A percentile compares a stretch with the other conserved stretches of the same genome.
Conservation (phyloP, 2,888 invertebrate genomes). For the Endomychus coccineus region DNA sequence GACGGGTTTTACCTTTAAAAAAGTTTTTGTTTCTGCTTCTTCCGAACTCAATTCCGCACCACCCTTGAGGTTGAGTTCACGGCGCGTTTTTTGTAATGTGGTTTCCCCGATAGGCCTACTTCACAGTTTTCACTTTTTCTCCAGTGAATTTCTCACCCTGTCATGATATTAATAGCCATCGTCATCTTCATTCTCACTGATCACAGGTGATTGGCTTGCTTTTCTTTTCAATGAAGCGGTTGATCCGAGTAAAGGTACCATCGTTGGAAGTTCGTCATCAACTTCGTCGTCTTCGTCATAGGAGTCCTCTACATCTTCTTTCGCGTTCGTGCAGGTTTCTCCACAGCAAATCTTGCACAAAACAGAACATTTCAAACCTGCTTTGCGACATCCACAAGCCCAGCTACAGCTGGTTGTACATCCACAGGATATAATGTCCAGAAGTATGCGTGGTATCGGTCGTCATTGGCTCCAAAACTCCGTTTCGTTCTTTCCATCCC, state of each 20-base stretch:
- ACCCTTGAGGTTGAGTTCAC: no score
- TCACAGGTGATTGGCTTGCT: conserved; percentile 1
- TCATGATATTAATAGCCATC: no score
- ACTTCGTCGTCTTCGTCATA: conserved; percentile 1
- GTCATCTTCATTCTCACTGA: neutral
- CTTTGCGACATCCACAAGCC: conserved; percentile 1
- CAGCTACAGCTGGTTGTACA: conserved; percentile 11
- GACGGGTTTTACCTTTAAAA: no score
- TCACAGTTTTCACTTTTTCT: no score
- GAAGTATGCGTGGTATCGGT: conserved; percentile 11
- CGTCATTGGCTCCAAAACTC: conserved; percentile 13
- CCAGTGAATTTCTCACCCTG: no score
- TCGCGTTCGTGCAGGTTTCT: conserved; percentile 4
- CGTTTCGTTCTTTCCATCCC: conserved; percentile 19
- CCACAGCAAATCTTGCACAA: no score
- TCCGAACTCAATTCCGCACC: no score
- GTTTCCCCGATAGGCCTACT: no score
- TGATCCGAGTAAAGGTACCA: conserved; percentile 7
- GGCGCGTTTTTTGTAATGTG: no score
- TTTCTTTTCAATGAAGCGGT: conserved; percentile 3
- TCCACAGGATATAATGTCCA: conserved; percentile 11
- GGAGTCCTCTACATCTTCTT: conserved; percentile 3
- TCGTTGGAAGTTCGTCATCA: conserved; percentile 3
- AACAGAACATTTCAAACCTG: conserved; percentile 1
- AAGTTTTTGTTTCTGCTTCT: no score